Base-by-base conservation (phyloP, 2,113 vertebrate genomes). In the Strix aluco region DNA sequence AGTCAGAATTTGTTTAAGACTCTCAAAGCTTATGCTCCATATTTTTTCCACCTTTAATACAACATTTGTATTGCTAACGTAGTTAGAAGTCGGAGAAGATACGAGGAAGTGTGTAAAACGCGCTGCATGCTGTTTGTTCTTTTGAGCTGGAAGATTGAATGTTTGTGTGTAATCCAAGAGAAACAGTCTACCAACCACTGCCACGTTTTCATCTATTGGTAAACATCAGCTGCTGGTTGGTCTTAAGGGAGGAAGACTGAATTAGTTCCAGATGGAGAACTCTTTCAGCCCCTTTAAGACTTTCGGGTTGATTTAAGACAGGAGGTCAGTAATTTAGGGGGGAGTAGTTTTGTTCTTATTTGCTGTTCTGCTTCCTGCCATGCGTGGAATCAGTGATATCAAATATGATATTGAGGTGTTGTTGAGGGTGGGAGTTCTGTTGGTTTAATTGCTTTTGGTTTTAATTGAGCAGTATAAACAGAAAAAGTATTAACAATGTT, bases 161-260 rank as follows among this genome's bases (percentile, higher is more conserved):
- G 59, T 86, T 46, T 62, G 85, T 62, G 62, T 62, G 46, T 32
- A 44, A 83, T 80, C 92, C 89, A 82, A 87, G 84, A 73, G 80
- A 46, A 94, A 83, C 66, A 66, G 38, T 21, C 74, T 85, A 42
- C 86, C 92, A 88, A 14, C 91, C 59, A 13, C 89, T 96, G 97
- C 95, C 94, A 97, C 93, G 89, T 97, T 96, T 96, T 46, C 96
- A 86, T 89, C 92, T 97, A n/a, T 97, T 95, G 91, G 91, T 97
- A 96, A 97, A 97, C 95, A 97, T 90, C 92, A 83, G 93, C 96
- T 87, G 94, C 71, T 46, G 81, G 46, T 73, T 91, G 70, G 87
- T 77, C 85, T 92, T 81, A 29, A 73, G 94, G 84, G 95, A 94
- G 84, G 58, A 75, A 40, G 86, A 36, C 30, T 58, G 42, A 95